Percentiles rank a stretch among this genome's conserved stretches.
phyloP scores from a whole-genome alignment of 2,113 vertebrate species.

The Pollachius pollachius region DNA sequence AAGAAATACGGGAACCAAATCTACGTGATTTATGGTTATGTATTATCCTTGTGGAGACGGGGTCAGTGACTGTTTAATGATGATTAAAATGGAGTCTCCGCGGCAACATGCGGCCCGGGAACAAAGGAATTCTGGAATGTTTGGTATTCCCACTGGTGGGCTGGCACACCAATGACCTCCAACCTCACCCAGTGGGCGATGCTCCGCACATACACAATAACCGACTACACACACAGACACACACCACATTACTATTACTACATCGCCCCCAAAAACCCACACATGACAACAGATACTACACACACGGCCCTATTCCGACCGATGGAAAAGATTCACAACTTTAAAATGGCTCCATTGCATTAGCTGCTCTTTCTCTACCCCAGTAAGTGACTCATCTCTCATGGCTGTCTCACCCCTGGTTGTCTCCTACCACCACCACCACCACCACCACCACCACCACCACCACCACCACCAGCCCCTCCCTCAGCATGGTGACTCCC shows the following conservation, averaged over 20 bases:
- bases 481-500: too few relatives aligned
- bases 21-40: too few relatives aligned
- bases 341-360: too few relatives aligned
- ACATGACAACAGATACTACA: neutral
- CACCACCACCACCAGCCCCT: too few relatives aligned
- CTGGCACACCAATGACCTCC: conserved; percentile 42
- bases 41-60: too few relatives aligned
- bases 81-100: too few relatives aligned
- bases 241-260: neutral
- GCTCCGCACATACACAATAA: conserved; percentile 10
- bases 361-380: too few relatives aligned
- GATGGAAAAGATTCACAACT: too few relatives aligned
- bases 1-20: neutral
- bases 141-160: conserved; percentile 37
- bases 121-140: conserved; percentile 36
- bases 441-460: conserved; percentile 65
- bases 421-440: neutral
- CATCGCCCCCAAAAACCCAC: neutral
- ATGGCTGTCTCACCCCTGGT: too few relatives aligned
- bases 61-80: too few relatives aligned
- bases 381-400: neutral
- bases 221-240: neutral
- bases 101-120: conserved; percentile 9
- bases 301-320: too few relatives aligned
- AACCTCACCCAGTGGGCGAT: conserved; percentile 19